phyloP scores from a whole-genome alignment of 2,888 invertebrate genomes.

The Andrena hattorfiana region DNA sequence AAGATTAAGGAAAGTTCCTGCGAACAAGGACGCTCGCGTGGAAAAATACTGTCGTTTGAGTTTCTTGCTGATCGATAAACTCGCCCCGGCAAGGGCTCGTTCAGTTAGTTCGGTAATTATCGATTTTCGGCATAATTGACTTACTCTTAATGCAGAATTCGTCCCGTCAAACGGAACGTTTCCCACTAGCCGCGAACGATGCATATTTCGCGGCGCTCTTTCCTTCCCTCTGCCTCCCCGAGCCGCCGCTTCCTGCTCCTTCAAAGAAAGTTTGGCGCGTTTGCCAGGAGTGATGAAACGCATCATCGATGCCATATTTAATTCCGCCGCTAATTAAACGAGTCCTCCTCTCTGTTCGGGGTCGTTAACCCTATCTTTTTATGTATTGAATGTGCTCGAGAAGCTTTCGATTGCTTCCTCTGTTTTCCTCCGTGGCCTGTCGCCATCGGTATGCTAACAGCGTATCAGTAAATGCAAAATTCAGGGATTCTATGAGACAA shows the following conservation, averaged over 20 bases:
- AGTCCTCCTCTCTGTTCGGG: neutral
- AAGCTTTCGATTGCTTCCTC: constrained; percentile 9
- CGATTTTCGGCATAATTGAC: constrained; percentile 58
- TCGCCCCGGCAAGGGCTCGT: constrained; percentile 42
- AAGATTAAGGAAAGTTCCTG: constrained; percentile 55
- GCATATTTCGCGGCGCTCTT: constrained; percentile 58
- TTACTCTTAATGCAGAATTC: constrained; percentile 57
- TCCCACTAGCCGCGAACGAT: constrained; percentile 54
- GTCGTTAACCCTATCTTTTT: constrained; percentile 51
- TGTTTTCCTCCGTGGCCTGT: neutral
- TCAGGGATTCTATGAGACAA: neutral
- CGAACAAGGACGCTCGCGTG: constrained; percentile 38
- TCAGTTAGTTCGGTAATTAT: constrained; percentile 58
- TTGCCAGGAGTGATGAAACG: constrained; percentile 40
- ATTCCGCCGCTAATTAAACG: constrained; percentile 53
- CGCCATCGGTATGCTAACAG: neutral
- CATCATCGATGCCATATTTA: constrained; percentile 59
- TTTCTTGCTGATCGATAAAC: constrained; percentile 41
- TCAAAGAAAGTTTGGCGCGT: constrained; percentile 51
- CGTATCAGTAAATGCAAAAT: neutral
- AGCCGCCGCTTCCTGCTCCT: constrained; percentile 42
- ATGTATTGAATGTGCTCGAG: constrained; percentile 21
- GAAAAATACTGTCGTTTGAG: constrained; percentile 37
- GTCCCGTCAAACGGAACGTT: constrained; percentile 59
- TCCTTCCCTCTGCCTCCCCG: neutral